Evolutionary conservation across 1,140 invertebrate species (phyloP), one percentile per base, ranked within the genome.

Genomic region (Thalassaphorura encarpata): DNA sequence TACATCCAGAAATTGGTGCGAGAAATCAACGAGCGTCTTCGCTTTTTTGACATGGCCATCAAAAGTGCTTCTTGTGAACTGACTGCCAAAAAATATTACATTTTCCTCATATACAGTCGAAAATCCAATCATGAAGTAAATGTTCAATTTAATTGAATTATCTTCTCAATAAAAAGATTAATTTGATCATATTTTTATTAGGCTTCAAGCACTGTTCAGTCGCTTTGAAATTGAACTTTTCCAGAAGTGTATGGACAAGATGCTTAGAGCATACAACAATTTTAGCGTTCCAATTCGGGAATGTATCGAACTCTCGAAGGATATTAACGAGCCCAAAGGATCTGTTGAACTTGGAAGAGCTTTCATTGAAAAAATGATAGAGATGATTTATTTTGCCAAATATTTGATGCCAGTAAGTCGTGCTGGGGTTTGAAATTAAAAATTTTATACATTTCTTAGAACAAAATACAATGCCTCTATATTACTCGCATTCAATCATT

Each of bases 31-130:
- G 56, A 61, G 8, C 23, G 55, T n/a, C 58, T 61, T 2, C 58
- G 56, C 18, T 24, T 26, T 1, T 61, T 52, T 31, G 55, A 61
- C 40, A 49, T 64, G 56, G 47, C 48, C 11, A 58, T 64, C n/a
- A 46, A 52, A 15, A 56, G 52, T 41, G 53, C 52, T 5, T 31
- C 55, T 16, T 64, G 62, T 51, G 62, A 64, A 52, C 26, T 64
- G 3, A 56, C 58, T 15, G 53, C 52, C 6, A 54, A 56, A 21
- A 64, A 64, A 23, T 64, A 55, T 40, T 64, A 54, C 50, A 46
- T 64, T 8, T 61, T 64, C 40, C 51, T 64, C 1, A 23, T 60
- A n/a, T n/a, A 58, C 59, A 15, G 56, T 61, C 21, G 62, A 64
- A 29, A 63, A 58, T 40, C 46, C 54, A 21, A 54, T 63, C 8